These are phyloP conservation scores for Bombus waltoni DNA, from an alignment of 1,140 invertebrate genomes.

Conservation along the genomic window DNA sequence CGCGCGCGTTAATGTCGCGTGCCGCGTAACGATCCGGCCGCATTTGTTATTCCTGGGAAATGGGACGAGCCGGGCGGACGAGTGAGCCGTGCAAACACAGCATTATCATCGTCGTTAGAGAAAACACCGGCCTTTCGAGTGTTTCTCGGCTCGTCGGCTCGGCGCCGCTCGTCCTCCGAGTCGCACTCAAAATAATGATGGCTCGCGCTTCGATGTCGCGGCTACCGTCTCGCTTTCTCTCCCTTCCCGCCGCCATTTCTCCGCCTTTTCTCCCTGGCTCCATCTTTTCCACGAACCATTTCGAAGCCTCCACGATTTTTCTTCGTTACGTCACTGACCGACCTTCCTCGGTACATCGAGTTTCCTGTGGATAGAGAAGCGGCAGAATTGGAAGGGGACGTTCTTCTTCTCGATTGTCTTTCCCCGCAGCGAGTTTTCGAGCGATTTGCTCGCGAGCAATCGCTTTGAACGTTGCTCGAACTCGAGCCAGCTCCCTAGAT, in stretches of 20 bases:
- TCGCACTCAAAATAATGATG: constrained; percentile 67
- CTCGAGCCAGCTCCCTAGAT: neutral
- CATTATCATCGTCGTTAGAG: constrained; percentile 69
- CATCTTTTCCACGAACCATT: constrained; percentile 29
- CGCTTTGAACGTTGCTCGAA: neutral
- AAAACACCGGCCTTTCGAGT: constrained; percentile 51
- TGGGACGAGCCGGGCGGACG: constrained; percentile 44
- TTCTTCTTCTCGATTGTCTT: constrained; percentile 19
- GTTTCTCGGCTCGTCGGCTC: constrained; percentile 57
- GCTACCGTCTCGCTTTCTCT: constrained; percentile 23
- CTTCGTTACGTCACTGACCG: constrained; percentile 54
- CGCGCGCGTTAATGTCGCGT: constrained; percentile 57
- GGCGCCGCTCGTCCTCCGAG: constrained; percentile 58
- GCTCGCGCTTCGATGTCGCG: constrained; percentile 37
- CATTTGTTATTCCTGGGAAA: constrained; percentile 54
- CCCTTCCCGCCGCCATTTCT: neutral
- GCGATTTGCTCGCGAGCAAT: constrained; percentile 22
- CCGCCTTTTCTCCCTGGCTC: neutral
- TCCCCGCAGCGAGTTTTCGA: neutral
- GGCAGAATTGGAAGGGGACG: neutral
- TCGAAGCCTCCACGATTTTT: constrained; percentile 22
- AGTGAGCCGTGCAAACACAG: constrained; percentile 46
- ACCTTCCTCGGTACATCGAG: constrained; percentile 4
- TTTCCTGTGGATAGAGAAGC: neutral
- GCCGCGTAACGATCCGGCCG: constrained; percentile 51